Percentiles rank a stretch among this genome's conserved stretches.
phyloP scores from a whole-genome alignment of 2,113 vertebrate species.

The Gopherus flavomarginatus region DNA sequence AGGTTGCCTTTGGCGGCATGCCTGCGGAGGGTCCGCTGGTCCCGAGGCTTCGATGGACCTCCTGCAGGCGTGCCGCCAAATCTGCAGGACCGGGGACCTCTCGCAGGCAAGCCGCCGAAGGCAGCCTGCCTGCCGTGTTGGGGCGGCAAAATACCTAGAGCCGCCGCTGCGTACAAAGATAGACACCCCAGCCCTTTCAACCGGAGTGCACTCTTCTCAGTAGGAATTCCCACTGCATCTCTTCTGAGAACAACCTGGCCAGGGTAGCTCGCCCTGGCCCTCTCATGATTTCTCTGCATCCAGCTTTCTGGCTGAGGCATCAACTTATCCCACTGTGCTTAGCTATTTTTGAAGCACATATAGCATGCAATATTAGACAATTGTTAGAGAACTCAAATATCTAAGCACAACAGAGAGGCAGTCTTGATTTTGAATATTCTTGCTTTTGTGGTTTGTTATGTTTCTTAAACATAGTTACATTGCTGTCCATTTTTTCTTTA shows the following conservation, averaged over 20 bases:
- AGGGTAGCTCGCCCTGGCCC: background rate
- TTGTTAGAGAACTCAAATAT: background rate
- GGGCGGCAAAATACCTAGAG: no score
- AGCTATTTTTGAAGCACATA: background rate
- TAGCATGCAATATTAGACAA: background rate
- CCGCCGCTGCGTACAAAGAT: no score
- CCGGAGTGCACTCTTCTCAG: background rate
- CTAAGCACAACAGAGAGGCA: background rate
- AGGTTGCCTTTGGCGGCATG: no score
- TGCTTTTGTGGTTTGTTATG: slow-evolving; percentile 50
- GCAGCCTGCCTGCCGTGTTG: no score
- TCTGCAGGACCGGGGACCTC: no score
- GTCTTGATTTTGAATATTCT: slow-evolving; percentile 7
- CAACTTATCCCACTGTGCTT: rapidly evolving
- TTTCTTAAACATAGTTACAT: slow-evolving; percentile 55
- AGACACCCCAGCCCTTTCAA: no score
- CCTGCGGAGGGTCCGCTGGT: no score
- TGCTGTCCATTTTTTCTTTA: slow-evolving; percentile 50
- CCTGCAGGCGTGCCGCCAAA: no score
- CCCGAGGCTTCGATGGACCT: no score
- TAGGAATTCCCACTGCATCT: background rate
- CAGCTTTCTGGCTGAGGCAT: background rate
- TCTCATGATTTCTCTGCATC: background rate
- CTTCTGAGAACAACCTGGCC: background rate
- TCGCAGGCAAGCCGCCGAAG: no score